phyloP scores from a whole-genome alignment of 92 coral and sea anemone species.

The Virgularia gustaviana region DNA sequence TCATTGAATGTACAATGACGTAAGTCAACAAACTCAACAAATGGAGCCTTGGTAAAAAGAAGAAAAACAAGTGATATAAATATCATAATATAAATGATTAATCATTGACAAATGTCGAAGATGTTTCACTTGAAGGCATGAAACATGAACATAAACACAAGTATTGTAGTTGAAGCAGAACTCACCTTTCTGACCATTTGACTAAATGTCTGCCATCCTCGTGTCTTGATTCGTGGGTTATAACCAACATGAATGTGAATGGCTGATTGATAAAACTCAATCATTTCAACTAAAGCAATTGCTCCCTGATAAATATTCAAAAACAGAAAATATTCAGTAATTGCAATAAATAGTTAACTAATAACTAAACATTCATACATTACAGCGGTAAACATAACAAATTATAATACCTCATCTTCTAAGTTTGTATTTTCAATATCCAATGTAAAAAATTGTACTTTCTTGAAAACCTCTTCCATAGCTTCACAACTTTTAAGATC shows the following conservation, averaged over 20 bases:
- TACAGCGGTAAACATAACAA: no score
- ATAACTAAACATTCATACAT: no score
- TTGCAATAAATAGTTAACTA: no score
- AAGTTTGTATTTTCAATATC: conserved; percentile 91
- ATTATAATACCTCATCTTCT: conserved; percentile 76
- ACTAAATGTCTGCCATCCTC: conserved; percentile 91
- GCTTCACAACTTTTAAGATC: conserved; percentile 82
- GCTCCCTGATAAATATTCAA: conserved; percentile 60
- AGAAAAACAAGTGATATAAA: no score
- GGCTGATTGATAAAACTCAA: conserved; percentile 89
- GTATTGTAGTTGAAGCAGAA: neutral
- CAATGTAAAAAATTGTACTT: conserved; percentile 77
- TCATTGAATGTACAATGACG: conserved; percentile 93
- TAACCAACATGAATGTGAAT: conserved; percentile 76
- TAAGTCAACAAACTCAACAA: conserved; percentile 80
- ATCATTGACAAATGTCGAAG: no score
- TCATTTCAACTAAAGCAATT: conserved; percentile 88
- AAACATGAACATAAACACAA: no score
- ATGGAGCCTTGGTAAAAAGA: conserved; percentile 89
- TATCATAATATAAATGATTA: no score
- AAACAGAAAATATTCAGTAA: neutral
- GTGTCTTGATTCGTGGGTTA: conserved; percentile 68
- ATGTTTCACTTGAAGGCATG: no score
- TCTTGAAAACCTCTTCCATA: conserved; percentile 79
- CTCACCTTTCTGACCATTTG: conserved; percentile 79